Percentiles rank a stretch among this genome's conserved stretches.
Conservation (phyloP, 2,797 vertebrate species). For the Hippocampus kuda region DNA sequence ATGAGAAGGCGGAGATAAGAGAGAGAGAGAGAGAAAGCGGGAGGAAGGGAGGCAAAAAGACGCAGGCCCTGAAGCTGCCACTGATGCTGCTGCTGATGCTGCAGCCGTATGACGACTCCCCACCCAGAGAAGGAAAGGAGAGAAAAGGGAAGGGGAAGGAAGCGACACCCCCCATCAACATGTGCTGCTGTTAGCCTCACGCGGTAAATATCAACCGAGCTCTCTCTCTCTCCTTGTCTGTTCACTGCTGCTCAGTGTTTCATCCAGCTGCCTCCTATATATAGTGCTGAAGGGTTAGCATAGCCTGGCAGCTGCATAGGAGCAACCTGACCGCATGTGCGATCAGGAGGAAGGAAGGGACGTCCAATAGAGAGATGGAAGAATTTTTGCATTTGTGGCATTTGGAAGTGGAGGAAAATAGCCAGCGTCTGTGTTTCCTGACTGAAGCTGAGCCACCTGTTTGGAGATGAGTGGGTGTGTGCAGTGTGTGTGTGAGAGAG, state of each 20-base stretch:
- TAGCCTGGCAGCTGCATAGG: constrained; percentile 49
- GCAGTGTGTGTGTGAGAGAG: constrained; percentile 4
- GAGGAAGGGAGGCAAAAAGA: constrained; percentile 33
- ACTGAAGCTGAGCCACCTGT: constrained; percentile 57
- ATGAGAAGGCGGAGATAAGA: constrained; percentile 30
- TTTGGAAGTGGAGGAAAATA: constrained; percentile 3
- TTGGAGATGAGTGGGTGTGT: constrained; percentile 51
- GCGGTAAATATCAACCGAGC: constrained; percentile 58
- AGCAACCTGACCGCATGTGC: constrained; percentile 44
- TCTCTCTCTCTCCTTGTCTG: constrained; percentile 25
- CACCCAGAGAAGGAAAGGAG: constrained; percentile 62
- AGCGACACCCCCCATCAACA: constrained; percentile 51
- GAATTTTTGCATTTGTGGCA: constrained; percentile 19
- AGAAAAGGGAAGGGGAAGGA: constrained; percentile 54
- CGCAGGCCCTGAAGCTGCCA: constrained; percentile 56
- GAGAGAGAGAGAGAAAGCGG: constrained; percentile 28
- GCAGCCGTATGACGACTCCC: constrained; percentile 67
- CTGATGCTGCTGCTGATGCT: constrained; percentile 54
- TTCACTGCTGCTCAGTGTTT: constrained; percentile 39
- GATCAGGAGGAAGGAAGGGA: constrained; percentile 44
- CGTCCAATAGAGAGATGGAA: constrained; percentile 29
- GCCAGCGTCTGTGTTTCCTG: constrained; percentile 36
- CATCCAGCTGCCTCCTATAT: constrained; percentile 50
- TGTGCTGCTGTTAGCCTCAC: constrained; percentile 54
- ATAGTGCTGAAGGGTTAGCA: constrained; percentile 51